Evolutionary conservation across 2,113 vertebrate species (phyloP).

Genomic region (Pomatostomus ruficeps): DNA sequence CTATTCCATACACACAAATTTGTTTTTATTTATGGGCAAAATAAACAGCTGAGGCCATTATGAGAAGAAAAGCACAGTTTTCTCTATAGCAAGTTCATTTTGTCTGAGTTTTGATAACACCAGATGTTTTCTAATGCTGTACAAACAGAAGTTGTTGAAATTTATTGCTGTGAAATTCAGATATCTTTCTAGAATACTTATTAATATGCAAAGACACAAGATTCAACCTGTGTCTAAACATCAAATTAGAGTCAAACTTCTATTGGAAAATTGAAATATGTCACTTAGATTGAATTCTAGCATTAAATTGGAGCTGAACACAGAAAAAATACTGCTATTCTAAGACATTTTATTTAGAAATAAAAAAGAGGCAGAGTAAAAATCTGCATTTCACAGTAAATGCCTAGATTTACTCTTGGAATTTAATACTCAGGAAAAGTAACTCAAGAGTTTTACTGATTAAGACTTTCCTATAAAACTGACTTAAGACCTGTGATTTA

Average conservation of each 20-base stretch:
- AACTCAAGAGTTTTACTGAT: neutral
- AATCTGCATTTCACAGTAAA: neutral
- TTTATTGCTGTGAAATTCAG: slow-evolving; percentile 48
- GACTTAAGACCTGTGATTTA: neutral
- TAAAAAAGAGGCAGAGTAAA: neutral
- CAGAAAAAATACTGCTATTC: neutral
- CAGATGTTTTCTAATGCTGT: slow-evolving; percentile 51
- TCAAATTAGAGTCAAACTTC: slow-evolving; percentile 9
- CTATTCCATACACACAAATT: neutral
- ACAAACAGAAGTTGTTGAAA: slow-evolving; percentile 50
- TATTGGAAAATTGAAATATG: slow-evolving; percentile 18
- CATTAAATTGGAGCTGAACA: slow-evolving; percentile 8
- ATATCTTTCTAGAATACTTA: slow-evolving; percentile 33
- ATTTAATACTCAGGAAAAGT: neutral
- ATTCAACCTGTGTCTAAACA: slow-evolving; percentile 23
- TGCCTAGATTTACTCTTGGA: neutral
- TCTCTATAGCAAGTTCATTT: neutral
- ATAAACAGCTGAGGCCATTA: neutral
- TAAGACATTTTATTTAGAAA: neutral
- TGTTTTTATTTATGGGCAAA: neutral
- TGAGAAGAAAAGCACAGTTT: neutral
- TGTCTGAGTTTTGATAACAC: slow-evolving; percentile 27
- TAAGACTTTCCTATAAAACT: neutral
- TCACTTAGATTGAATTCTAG: neutral
- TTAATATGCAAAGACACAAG: slow-evolving; percentile 43